A percentile compares a stretch with the other conserved stretches of the same genome.
phyloP scores from a whole-genome alignment of 2,113 vertebrate genomes.

The Pungitius pungitius region DNA sequence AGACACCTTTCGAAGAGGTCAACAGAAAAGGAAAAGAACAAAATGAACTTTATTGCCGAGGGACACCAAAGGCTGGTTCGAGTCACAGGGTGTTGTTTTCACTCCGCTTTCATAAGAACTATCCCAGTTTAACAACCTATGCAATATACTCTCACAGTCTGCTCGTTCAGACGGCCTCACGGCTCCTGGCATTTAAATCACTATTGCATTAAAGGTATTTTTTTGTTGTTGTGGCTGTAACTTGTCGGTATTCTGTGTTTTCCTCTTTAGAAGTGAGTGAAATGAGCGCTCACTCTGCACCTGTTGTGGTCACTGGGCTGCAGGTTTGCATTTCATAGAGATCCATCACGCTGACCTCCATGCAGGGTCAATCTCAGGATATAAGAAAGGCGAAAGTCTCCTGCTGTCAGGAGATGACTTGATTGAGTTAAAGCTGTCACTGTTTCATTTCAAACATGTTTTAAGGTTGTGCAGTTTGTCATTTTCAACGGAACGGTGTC shows the following conservation, averaged over 20 bases:
- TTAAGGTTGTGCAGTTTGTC: too few species aligned
- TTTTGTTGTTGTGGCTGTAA: constrained; percentile 66
- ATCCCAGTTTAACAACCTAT: constrained; percentile 73
- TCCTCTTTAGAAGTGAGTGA: not conserved
- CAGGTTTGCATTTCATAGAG: not conserved
- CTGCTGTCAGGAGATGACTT: too few species aligned
- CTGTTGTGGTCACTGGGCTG: not conserved
- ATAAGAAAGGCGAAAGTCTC: too few species aligned
- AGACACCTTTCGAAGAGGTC: constrained; percentile 5
- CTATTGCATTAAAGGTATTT: constrained; percentile 72
- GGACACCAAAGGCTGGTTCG: constrained; percentile 12
- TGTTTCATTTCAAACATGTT: too few species aligned
- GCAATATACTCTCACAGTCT: constrained; percentile 69
- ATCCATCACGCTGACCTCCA: not conserved
- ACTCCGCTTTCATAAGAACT: constrained; percentile 52
- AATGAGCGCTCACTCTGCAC: not conserved
- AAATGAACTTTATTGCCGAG: constrained; percentile 31
- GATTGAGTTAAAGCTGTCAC: too few species aligned
- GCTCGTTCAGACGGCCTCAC: constrained; percentile 49
- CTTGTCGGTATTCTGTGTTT: constrained; percentile 24
- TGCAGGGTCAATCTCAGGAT: not conserved
- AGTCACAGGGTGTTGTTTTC: constrained; percentile 42
- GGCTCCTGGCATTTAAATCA: constrained; percentile 55
- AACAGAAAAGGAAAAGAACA: constrained; percentile 33
- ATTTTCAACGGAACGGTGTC: too few species aligned